Evolutionary conservation across 2,113 vertebrate genomes (phyloP).

Genomic region (Octodon degus): DNA sequence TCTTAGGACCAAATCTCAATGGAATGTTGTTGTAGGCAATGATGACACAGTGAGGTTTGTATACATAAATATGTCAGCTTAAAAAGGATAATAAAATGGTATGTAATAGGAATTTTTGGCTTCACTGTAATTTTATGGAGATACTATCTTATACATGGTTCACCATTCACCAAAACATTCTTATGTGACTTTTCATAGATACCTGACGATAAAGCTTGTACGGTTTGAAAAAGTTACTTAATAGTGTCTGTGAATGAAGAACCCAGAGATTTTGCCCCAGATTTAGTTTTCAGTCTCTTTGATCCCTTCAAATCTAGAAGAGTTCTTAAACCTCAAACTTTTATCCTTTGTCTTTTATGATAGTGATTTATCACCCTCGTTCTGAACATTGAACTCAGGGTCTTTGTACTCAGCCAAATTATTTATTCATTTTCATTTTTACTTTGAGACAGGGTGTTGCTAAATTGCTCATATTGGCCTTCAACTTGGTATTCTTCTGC

Average conservation of each 20-base stretch:
- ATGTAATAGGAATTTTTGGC: rapidly evolving
- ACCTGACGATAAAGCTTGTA: too few species aligned
- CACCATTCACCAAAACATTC: neutral
- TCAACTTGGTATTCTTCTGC: neutral
- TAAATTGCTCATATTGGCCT: neutral
- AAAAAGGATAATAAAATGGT: too few species aligned
- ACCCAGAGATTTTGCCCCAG: neutral
- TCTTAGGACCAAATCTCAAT: rapidly evolving
- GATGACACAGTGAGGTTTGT: neutral
- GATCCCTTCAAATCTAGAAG: conserved; percentile 34
- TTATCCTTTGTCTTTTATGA: conserved; percentile 29
- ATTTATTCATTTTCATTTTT: neutral
- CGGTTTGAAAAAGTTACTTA: neutral
- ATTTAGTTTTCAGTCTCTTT: conserved; percentile 6
- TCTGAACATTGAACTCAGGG: neutral
- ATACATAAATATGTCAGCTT: neutral
- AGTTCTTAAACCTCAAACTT: neutral
- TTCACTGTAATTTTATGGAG: neutral
- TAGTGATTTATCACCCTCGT: neutral
- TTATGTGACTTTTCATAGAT: neutral
- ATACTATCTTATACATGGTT: rapidly evolving
- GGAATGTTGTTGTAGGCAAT: rapidly evolving
- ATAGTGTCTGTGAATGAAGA: neutral
- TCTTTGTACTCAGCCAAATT: neutral
- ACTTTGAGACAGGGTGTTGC: neutral